These are phyloP conservation scores for Laupala kohalensis DNA, from an alignment of 1,140 invertebrate genomes.

Conservation along the genomic window DNA sequence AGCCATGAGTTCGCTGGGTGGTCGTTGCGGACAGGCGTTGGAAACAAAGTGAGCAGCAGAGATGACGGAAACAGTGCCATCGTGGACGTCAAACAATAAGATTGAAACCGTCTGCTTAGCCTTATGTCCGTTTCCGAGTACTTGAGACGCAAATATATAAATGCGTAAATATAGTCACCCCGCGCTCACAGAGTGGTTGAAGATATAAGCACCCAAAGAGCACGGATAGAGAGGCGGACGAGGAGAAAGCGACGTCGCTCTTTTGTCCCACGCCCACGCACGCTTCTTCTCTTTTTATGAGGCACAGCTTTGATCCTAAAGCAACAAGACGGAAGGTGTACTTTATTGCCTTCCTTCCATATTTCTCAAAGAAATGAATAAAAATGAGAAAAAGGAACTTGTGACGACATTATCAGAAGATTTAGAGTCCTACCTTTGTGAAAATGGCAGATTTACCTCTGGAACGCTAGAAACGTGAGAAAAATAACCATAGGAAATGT, in stretches of 20 bases:
- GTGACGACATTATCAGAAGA: not conserved
- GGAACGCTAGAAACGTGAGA: not conserved
- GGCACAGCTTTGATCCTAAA: not conserved
- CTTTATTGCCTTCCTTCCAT: not conserved
- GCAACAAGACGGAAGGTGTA: not conserved
- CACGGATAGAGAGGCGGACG: not conserved
- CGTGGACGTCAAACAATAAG: not conserved
- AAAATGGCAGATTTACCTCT: not conserved
- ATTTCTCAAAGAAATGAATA: not conserved
- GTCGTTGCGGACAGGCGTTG: too few species aligned
- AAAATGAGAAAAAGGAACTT: not conserved
- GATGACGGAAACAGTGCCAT: too few species aligned
- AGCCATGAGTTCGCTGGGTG: not conserved
- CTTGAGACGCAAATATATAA: not conserved
- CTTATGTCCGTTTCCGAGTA: not conserved
- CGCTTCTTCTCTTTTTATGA: not conserved
- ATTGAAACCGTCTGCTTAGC: not conserved
- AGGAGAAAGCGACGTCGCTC: not conserved
- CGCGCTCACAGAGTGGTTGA: not conserved
- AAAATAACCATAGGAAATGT: not conserved
- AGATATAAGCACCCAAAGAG: not conserved
- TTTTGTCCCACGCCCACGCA: not conserved
- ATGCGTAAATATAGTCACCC: not conserved
- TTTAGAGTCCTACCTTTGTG: not conserved
- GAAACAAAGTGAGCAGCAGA: too few species aligned